These are phyloP conservation scores for Halichoeres trimaculatus DNA, from an alignment of 2,113 vertebrate species.

Conservation along the genomic window DNA sequence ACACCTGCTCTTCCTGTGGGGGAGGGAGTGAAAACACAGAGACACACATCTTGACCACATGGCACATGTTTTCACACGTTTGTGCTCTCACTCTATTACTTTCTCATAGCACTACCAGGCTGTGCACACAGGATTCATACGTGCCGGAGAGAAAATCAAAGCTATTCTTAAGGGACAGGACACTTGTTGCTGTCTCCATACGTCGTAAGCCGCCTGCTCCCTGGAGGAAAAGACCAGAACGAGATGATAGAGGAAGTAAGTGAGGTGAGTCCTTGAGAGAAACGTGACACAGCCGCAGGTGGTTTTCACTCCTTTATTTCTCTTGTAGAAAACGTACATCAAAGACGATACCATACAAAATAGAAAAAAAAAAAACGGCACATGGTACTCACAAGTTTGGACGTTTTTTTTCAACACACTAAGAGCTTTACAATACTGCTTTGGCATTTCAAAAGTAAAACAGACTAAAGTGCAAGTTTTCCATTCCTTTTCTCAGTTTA, in stretches of 20 bases:
- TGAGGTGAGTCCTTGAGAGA: background rate
- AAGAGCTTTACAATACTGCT: conserved; percentile 91
- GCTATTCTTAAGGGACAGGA: conserved; percentile 36
- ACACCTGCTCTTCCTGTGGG: background rate
- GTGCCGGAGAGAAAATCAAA: conserved; percentile 45
- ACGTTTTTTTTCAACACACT: conserved; percentile 75
- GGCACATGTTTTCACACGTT: conserved; percentile 35
- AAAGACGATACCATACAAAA: conserved; percentile 77
- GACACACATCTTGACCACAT: background rate
- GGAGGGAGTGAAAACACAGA: background rate
- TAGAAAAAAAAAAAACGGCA: conserved; percentile 84
- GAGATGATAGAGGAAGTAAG: background rate
- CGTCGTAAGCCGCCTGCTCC: conserved; percentile 53
- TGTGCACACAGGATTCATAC: conserved; percentile 46
- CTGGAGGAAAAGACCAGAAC: background rate
- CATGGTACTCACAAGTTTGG: conserved; percentile 63
- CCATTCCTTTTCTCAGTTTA: conserved; percentile 77
- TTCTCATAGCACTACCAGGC: background rate
- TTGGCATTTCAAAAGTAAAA: conserved; percentile 86
- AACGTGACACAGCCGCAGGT: conserved; percentile 7
- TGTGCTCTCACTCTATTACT: conserved; percentile 6
- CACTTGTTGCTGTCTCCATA: conserved; percentile 33
- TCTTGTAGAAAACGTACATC: conserved; percentile 80
- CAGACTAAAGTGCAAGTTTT: conserved; percentile 91
- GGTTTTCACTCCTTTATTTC: conserved; percentile 69